Percentiles rank a stretch among this genome's conserved stretches.
Conservation (phyloP, 2,888 invertebrate species). For the Heliconius aoede region DNA sequence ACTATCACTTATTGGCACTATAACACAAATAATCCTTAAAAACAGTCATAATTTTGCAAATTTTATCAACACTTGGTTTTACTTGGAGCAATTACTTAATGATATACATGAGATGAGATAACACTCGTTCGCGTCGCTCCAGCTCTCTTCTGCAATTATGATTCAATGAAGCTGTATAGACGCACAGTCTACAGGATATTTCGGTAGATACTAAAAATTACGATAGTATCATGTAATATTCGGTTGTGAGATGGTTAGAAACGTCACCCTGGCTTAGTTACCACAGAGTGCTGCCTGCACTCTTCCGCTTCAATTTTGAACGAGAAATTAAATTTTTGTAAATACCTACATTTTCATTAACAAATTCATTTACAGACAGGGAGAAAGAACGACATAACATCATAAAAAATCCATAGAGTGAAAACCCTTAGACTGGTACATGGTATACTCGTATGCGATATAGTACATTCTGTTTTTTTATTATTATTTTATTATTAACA, state of each 20-base stretch:
- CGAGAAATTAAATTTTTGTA: background rate
- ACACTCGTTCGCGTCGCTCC: background rate
- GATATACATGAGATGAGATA: constrained; percentile 8
- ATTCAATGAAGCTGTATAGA: constrained; percentile 32
- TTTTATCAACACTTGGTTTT: background rate
- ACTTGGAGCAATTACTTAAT: background rate
- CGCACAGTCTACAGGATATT: constrained; percentile 40
- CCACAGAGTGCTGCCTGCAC: background rate
- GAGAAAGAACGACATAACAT: no score
- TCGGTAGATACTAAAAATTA: constrained; percentile 40
- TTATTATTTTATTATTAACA: no score
- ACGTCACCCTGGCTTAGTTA: constrained; percentile 35
- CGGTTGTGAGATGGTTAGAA: constrained; percentile 37
- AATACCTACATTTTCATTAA: background rate
- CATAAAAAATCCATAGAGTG: no score
- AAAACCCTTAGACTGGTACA: no score
- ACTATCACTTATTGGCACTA: constrained; percentile 42
- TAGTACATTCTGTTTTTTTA: no score
- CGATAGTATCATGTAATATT: constrained; percentile 42
- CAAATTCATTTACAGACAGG: no score
- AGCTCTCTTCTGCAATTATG: constrained; percentile 37
- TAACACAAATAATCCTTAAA: background rate
- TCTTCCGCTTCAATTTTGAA: background rate
- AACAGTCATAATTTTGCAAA: background rate
- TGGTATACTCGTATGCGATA: no score